Percentiles rank a stretch among this genome's conserved stretches.
Evolutionary conservation across 2,113 vertebrate genomes (phyloP).

Genomic region (Urocitellus parryii): DNA sequence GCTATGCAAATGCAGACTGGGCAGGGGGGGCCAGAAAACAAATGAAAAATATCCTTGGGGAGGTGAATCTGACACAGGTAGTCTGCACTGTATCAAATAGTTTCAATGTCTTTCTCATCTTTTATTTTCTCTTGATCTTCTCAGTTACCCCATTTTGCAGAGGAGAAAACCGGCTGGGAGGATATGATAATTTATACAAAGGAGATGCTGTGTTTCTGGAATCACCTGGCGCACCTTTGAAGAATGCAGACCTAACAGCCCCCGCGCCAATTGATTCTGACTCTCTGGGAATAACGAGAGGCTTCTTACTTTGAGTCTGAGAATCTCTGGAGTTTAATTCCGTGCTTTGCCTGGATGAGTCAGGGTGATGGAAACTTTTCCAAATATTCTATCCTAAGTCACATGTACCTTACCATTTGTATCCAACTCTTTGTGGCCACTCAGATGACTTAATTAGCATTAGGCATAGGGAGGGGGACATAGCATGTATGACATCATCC

Average conservation of each 20-base stretch:
- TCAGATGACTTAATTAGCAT: neutral
- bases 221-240: neutral
- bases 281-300: neutral
- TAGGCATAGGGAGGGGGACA: neutral
- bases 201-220: neutral
- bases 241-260: neutral
- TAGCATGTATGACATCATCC: neutral
- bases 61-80: neutral
- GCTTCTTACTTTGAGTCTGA: neutral
- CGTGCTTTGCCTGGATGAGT: neutral
- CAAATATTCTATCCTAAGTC: neutral
- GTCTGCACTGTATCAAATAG: neutral
- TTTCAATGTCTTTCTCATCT: neutral
- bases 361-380: neutral
- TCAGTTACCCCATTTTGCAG: neutral
- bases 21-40: neutral
- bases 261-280: neutral
- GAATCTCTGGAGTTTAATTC: constrained; percentile 4
- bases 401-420: neutral
- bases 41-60: neutral
- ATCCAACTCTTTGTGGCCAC: neutral
- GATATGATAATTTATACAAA: neutral
- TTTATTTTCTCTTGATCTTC: neutral
- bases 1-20: neutral
- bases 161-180: neutral